A percentile compares a stretch with the other conserved stretches of the same genome.
These are phyloP conservation scores for Dolichotis patagonum DNA, from an alignment of 2,113 vertebrate species.

Conservation along the genomic window DNA sequence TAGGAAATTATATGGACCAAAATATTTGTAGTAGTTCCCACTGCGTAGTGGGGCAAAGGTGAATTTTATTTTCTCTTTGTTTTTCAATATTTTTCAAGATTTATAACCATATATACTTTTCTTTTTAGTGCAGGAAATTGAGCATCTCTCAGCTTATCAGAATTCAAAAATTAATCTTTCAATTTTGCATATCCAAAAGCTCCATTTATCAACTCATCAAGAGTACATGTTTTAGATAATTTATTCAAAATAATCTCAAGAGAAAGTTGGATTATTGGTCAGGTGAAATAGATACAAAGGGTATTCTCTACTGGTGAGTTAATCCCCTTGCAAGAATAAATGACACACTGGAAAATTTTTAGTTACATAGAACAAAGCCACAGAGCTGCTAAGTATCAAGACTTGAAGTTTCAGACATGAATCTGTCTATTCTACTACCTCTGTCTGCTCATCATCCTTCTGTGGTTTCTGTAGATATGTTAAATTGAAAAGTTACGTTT, in stretches of 20 bases:
- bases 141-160: not conserved
- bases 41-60: not conserved
- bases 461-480: not conserved
- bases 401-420: not conserved
- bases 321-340: slow-evolving; percentile 20
- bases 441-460: not conserved
- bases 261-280: slow-evolving; percentile 12
- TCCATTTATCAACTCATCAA: slow-evolving; percentile 28
- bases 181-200: not conserved
- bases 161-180: slow-evolving; percentile 28
- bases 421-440: not conserved
- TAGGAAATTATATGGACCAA: not conserved
- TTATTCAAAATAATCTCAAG: slow-evolving; percentile 47
- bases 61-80: slow-evolving; percentile 23
- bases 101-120: slow-evolving; percentile 37
- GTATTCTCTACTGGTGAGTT: slow-evolving; percentile 4
- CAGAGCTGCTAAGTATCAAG: not conserved
- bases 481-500: slow-evolving; percentile 11
- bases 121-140: slow-evolving; percentile 13
- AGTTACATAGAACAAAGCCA: slow-evolving; percentile 28
- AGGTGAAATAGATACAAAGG: slow-evolving; percentile 10
- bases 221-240: not conserved
- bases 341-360: not conserved
- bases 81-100: slow-evolving; percentile 27
- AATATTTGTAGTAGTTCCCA: not conserved